Evolutionary conservation across 2,113 vertebrate species (phyloP), one percentile per base, ranked within the genome.

Genomic region (Onychostoma macrolepis): DNA sequence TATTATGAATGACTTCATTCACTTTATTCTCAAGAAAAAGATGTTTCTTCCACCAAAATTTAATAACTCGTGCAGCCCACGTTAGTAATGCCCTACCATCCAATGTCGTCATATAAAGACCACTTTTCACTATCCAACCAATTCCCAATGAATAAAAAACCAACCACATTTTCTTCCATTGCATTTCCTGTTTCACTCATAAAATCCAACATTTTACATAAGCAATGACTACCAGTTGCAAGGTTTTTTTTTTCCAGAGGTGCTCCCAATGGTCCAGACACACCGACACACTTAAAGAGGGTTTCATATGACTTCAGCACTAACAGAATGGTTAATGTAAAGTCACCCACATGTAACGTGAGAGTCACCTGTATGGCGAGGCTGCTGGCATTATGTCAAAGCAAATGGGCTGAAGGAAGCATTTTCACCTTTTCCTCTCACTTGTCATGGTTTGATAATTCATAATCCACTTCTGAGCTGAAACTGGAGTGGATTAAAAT

Each of bases 381-480:
- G 28, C 28, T 53, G 30, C 76, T 75, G 75, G 78, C 67, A 53
- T 43, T 58, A 33, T 81, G 48, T 15, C 65, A 76, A 30, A 85
- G 30, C 67, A 85, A 21, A 56, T 15, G 7, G 84, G 36, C 71
- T 53, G 65, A 84, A 36, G 26, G 58, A 85, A 87, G 74, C 67
- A 63, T 61, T 77, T 83, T 61, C 61, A 43, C 79, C 36, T 83
- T 84, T 69, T 71, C 79, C 48, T 89, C 58, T 56, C 30, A n/a
- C 33, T 65, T 58, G 65, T 84, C 85, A 89, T 53, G 41, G 24
- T 80, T 84, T 76, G 69, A 43, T 81, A 83, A 84, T 83, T 87
- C 85, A 76, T 67, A 89, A 67, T 84, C 85, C 81, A 87, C 36
- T 84, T 80, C 33, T 84, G 88, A 78, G 77, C 72, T 26, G 24